Conservation (phyloP, 2,113 vertebrate species). For the Percina caprodes region DNA sequence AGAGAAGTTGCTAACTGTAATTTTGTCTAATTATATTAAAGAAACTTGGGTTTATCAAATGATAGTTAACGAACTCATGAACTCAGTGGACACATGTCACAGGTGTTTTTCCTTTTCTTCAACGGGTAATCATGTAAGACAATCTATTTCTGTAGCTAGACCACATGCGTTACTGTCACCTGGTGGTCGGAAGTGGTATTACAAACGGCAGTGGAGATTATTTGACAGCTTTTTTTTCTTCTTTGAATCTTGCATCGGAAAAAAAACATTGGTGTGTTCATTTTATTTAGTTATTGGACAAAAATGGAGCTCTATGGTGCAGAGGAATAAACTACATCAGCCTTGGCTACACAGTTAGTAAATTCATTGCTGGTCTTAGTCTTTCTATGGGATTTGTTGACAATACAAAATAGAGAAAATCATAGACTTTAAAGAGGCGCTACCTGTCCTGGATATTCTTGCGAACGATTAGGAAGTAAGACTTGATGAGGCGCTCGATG, state of each 20-base stretch:
- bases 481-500: slow-evolving; percentile 99
- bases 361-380: not conserved
- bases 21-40: not conserved
- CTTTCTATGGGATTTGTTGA: not conserved
- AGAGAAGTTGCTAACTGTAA: not conserved
- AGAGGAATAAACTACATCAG: too few relatives aligned
- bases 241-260: too few relatives aligned
- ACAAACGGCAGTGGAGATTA: too few relatives aligned
- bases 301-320: too few relatives aligned
- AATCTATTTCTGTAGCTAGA: not conserved
- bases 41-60: not conserved
- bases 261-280: too few relatives aligned
- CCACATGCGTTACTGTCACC: not conserved
- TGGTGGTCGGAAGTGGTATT: not conserved
- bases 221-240: too few relatives aligned
- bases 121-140: not conserved
- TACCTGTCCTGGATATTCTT: slow-evolving; percentile 99
- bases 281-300: too few relatives aligned
- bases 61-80: not conserved
- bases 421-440: not conserved
- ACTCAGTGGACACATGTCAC: not conserved
- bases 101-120: not conserved
- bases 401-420: not conserved
- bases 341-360: not conserved
- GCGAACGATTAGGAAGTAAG: slow-evolving; percentile 98